Conservation (phyloP, 2,113 vertebrate species). For the Anoura caudifer region DNA sequence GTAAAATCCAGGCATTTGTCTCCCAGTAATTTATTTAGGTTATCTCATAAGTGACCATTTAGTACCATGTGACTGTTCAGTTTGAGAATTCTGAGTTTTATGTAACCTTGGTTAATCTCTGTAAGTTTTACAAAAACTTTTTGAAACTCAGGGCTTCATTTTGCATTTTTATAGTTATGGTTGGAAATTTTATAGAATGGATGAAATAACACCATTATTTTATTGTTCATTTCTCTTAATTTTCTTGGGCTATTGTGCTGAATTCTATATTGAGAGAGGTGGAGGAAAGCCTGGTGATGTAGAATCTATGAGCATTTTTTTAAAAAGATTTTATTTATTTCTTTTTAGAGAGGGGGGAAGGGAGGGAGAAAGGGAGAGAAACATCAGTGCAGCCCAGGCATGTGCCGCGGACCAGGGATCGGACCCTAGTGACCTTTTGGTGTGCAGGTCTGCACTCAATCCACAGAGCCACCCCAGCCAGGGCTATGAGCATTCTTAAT, state of each 20-base stretch:
- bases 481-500: background rate
- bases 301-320: background rate
- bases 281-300: background rate
- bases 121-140: slow-evolving; percentile 23
- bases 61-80: background rate
- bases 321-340: too few species aligned
- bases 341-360: too few species aligned
- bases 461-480: too few species aligned
- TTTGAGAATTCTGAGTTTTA: slow-evolving; percentile 32
- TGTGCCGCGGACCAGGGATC: too few species aligned
- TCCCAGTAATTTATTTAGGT: slow-evolving; percentile 19
- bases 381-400: too few species aligned
- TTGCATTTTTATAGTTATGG: background rate
- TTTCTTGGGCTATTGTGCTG: background rate
- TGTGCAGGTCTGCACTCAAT: too few species aligned
- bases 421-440: too few species aligned
- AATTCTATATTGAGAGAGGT: background rate
- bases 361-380: too few species aligned
- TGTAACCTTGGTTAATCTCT: slow-evolving; percentile 23
- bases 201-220: background rate
- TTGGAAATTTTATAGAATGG: slow-evolving; percentile 8
- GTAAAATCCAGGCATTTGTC: background rate
- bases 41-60: background rate
- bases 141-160: slow-evolving; percentile 11
- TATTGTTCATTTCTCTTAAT: background rate